phyloP scores from a whole-genome alignment of 2,888 invertebrate species.

The Tryphoninae sp. region DNA sequence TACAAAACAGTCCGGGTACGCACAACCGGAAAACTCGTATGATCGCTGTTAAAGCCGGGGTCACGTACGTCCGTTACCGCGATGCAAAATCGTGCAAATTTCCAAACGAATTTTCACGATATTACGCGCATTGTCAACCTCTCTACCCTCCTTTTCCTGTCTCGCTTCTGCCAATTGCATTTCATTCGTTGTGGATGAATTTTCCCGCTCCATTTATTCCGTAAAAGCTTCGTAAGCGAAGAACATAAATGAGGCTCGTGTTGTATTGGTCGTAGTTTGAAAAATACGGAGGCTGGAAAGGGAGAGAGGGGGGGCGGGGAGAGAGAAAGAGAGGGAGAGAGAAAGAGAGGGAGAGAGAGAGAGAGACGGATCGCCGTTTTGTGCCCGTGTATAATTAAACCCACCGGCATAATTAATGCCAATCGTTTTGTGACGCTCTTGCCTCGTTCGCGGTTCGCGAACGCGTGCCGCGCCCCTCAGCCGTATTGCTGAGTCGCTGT shows the following conservation, averaged over 20 bases:
- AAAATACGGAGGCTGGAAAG: background rate
- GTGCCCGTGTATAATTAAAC: constrained; percentile 65
- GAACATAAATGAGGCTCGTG: background rate
- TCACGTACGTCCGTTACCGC: too few relatives aligned
- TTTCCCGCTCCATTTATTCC: constrained; percentile 6
- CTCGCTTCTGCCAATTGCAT: background rate
- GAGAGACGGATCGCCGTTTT: background rate
- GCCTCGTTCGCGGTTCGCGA: constrained; percentile 32
- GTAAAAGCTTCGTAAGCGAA: background rate
- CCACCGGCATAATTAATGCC: constrained; percentile 65
- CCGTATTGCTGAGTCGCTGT: constrained; percentile 27
- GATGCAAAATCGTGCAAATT: background rate
- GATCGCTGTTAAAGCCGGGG: too few relatives aligned
- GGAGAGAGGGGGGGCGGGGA: background rate
- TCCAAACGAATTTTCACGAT: background rate
- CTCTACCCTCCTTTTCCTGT: background rate
- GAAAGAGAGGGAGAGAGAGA: background rate
- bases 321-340: background rate
- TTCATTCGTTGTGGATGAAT: background rate
- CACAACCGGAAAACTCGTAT: too few relatives aligned
- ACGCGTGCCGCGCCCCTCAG: background rate
- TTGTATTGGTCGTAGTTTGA: background rate
- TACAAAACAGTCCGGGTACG: background rate
- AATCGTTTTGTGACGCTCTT: constrained; percentile 57
- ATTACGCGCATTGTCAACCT: background rate